phyloP scores from a whole-genome alignment of 2,113 vertebrate genomes.

The Psittacus erithacus region DNA sequence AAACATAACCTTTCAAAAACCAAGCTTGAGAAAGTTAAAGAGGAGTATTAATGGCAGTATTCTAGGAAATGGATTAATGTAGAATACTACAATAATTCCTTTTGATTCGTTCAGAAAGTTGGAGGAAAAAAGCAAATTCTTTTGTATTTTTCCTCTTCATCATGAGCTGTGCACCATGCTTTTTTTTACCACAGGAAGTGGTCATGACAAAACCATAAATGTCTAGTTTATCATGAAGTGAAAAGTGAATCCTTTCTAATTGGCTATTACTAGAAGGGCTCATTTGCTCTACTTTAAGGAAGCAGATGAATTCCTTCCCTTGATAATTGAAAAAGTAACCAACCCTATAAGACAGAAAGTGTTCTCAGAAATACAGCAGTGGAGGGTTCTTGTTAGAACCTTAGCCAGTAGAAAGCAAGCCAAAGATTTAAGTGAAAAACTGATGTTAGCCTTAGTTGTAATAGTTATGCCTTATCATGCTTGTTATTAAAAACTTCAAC shows the following conservation, averaged over 20 bases:
- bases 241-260: background rate
- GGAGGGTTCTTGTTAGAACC: background rate
- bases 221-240: background rate
- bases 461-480: background rate
- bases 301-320: constrained; percentile 15
- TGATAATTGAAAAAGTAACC: constrained; percentile 24
- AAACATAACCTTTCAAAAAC: background rate
- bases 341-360: background rate
- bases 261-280: background rate
- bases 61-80: background rate
- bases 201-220: background rate
- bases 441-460: background rate
- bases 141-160: background rate
- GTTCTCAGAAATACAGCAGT: background rate
- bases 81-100: background rate
- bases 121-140: background rate
- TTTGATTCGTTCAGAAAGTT: background rate
- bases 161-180: background rate
- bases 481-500: background rate
- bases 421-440: background rate
- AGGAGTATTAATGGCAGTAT: background rate
- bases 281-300: background rate
- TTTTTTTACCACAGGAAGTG: background rate
- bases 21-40: background rate
- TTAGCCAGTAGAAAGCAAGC: background rate